Evolutionary conservation across 2,888 invertebrate species (phyloP).

Genomic region (Mythimna loreyi): DNA sequence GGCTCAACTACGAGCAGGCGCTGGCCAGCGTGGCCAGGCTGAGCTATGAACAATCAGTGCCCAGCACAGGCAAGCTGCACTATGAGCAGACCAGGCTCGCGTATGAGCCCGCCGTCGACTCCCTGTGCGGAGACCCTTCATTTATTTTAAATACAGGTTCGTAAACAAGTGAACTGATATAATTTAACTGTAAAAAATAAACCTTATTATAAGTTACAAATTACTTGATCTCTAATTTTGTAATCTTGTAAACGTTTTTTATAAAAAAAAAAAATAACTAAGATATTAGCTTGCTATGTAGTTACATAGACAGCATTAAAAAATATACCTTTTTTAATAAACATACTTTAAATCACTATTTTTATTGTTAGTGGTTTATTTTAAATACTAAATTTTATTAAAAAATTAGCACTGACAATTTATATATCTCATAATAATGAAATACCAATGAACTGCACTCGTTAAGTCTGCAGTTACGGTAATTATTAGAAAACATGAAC

Average conservation of each 20-base stretch:
- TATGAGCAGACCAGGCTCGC: slow-evolving; percentile 85
- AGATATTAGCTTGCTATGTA: not conserved
- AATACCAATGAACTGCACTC: slow-evolving; percentile 23
- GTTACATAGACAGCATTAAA: not conserved
- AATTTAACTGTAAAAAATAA: not conserved
- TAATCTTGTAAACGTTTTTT: not conserved
- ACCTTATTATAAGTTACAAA: not conserved
- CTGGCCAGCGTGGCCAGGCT: slow-evolving; percentile 82
- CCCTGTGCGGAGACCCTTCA: slow-evolving; percentile 80
- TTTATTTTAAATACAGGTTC: slow-evolving; percentile 84
- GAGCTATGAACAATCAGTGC: slow-evolving; percentile 82
- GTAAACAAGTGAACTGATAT: slow-evolving; percentile 37
- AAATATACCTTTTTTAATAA: too few relatives aligned
- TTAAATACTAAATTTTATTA: slow-evolving; percentile 16
- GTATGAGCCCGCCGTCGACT: slow-evolving; percentile 82
- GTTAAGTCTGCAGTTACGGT: slow-evolving; percentile 47
- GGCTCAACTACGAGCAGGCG: slow-evolving; percentile 84
- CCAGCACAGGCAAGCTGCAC: slow-evolving; percentile 77
- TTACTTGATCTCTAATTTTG: too few relatives aligned
- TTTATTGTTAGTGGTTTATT: slow-evolving; percentile 17
- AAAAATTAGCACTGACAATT: slow-evolving; percentile 1
- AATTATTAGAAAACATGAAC: slow-evolving; percentile 35
- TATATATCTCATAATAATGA: slow-evolving; percentile 23
- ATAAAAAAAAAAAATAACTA: not conserved
- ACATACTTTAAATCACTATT: slow-evolving; percentile 8